Base-by-base conservation (phyloP, 2,888 invertebrate genomes). In the Dynastes tityus region DNA sequence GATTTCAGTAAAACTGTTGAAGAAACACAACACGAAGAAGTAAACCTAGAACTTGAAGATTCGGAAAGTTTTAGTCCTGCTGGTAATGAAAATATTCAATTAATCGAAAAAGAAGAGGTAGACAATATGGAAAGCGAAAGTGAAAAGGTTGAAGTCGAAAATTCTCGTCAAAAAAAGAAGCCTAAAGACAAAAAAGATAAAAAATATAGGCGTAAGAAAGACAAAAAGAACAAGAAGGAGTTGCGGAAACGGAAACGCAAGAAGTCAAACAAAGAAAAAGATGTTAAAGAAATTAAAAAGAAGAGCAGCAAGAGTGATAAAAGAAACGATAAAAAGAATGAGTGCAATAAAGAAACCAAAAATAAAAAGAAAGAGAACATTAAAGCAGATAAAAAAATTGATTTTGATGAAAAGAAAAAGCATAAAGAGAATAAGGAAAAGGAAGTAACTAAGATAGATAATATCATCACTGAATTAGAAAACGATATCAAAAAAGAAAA, bases 381-480 rank as follows among this genome's bases (percentile, higher is more conserved):
- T 51, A 79, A 73, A 68, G 45, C 29, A 13, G 71, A 64, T 32
- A 81, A 78, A 27, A 75, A 73, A 22, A 75, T 55, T 70, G 70
- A 68, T 51, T 74, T 22, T 37, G 22, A 75, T 51, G 22, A 70
- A 13, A 76, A 65, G 32, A 76, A 70, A 70, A 32, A 58, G 51
- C 45, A 80, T 58, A 78, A 79, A 76, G 80, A 74, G 22, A 55
- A 37, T 58, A 71, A 81, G 76, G 64, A 81, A 70, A 65, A 76
- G 78, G 71, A 78, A 65, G 68, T 53, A n/a, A 51, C 53, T 61
- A n/a, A 68, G 73, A 27, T 67, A 73, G 77, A 64, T 61, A 68
- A 67, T 73, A 70, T 22, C 22, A 8, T 58, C 55, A 63, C 71
- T 51, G 76, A 78, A 67, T 65, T 75, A 70, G 68, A 55, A 37